Evolutionary conservation across 2,113 vertebrate species (phyloP).

Genomic region (Parus major): DNA sequence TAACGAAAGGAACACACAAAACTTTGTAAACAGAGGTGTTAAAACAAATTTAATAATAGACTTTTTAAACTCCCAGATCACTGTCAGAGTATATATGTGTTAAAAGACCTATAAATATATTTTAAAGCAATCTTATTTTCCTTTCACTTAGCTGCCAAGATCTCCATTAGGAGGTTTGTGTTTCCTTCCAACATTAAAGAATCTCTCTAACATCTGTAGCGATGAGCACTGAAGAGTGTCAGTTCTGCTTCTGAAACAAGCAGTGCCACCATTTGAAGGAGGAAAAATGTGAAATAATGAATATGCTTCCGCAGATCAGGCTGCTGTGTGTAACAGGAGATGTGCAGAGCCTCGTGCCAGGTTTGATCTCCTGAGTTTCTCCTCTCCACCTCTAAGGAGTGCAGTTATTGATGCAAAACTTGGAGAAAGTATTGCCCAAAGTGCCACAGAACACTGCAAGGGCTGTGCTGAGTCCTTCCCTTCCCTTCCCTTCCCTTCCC

Average conservation of each 20-base stretch:
- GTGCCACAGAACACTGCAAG: background rate
- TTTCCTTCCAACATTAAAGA: slow-evolving; percentile 61
- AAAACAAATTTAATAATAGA: slow-evolving; percentile 47
- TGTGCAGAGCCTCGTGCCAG: background rate
- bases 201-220: slow-evolving; percentile 40
- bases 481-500: too few species aligned
- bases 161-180: slow-evolving; percentile 61
- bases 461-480: background rate
- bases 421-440: background rate
- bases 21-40: slow-evolving; percentile 26
- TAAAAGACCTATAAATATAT: slow-evolving; percentile 57
- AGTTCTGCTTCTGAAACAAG: slow-evolving; percentile 29
- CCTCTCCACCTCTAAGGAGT: background rate
- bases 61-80: slow-evolving; percentile 45
- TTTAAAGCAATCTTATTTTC: slow-evolving; percentile 61
- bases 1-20: background rate
- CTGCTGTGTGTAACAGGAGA: background rate
- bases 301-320: background rate
- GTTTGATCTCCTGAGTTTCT: background rate
- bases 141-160: slow-evolving; percentile 59
- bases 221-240: slow-evolving; percentile 19
- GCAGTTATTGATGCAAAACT: background rate
- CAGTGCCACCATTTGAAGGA: background rate
- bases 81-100: slow-evolving; percentile 48
- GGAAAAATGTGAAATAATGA: slow-evolving; percentile 34